Evolutionary conservation across 2,797 vertebrate genomes (phyloP).

Genomic region (Acanthopagrus latus): DNA sequence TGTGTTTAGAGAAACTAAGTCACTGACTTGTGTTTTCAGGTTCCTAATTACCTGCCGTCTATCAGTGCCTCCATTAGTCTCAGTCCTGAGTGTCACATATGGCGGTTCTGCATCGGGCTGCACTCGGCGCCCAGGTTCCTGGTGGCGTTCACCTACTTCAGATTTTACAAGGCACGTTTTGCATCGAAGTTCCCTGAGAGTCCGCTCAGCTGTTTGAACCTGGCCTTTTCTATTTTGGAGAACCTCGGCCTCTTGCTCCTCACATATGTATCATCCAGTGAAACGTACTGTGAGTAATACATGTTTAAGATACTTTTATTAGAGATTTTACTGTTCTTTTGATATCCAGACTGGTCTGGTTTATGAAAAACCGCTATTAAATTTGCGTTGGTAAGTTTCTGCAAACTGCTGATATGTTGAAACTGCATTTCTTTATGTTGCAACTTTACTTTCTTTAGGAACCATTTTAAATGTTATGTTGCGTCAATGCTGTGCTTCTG

Average conservation of each 20-base stretch:
- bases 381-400: too few species aligned
- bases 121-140: constrained; percentile 91
- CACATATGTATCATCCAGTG: constrained; percentile 92
- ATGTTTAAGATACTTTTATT: background rate
- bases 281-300: constrained; percentile 87
- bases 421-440: too few species aligned
- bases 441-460: too few species aligned
- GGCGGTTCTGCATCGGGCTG: constrained; percentile 92
- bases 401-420: too few species aligned
- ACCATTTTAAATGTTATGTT: too few species aligned
- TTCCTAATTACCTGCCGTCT: constrained; percentile 93
- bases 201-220: constrained; percentile 82
- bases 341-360: too few species aligned
- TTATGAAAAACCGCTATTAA: too few species aligned
- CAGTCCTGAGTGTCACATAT: constrained; percentile 91
- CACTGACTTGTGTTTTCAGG: constrained; percentile 76
- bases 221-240: constrained; percentile 87
- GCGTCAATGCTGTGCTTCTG: too few species aligned
- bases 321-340: background rate
- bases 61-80: constrained; percentile 93
- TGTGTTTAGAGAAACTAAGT: background rate
- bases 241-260: constrained; percentile 90
- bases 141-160: constrained; percentile 90
- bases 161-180: constrained; percentile 87
- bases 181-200: constrained; percentile 81